Evolutionary conservation across 2,888 invertebrate species (phyloP), one percentile per base, ranked within the genome.

Genomic region (Pandemis heparana): DNA sequence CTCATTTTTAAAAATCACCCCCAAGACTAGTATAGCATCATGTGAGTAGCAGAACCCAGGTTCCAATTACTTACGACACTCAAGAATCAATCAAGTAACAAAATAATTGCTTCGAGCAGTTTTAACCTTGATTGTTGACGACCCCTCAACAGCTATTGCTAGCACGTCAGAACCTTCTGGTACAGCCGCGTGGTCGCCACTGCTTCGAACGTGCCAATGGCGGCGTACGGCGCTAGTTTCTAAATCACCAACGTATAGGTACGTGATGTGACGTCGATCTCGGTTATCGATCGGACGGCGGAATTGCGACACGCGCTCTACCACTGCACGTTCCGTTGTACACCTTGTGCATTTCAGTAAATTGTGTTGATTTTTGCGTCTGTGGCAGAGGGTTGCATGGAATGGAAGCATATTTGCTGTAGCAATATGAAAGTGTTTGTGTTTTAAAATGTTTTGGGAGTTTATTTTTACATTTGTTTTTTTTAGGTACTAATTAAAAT

Each of bases 261-360:
- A 83, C 83, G 83, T 83, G 83, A 79, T 78, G 75, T 73, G 83
- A 79, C 78, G 75, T 73, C 73, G 79, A 77, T 78, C 78, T 77
- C 78, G 80, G 79, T 82, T 79, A 77, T 77, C 76, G 78, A 79
- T 79, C 71, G 78, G 75, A 76, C 76, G 76, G 64, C 72, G 67
- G 67, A 71, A 78, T 79, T 78, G 79, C 80, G 77, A 77, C 79
- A 79, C 76, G 79, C 77, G 77, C 72, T 48, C 74, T 63, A 53
- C 71, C 64, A 74, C 74, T 72, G 77, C 78, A 75, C 75, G 78
- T 75, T 77, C 53, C 63, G 72, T 72, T 72, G 71, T 76, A 74
- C 75, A 65, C 67, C 67, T 69, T 60, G 74, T 75, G 73, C 73
- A 74, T 69, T 70, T 72, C 70, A 74, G 74, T 74, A 74, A 43